These are phyloP conservation scores for Plebejus argus DNA, from an alignment of 2,888 invertebrate genomes.

Conservation along the genomic window DNA sequence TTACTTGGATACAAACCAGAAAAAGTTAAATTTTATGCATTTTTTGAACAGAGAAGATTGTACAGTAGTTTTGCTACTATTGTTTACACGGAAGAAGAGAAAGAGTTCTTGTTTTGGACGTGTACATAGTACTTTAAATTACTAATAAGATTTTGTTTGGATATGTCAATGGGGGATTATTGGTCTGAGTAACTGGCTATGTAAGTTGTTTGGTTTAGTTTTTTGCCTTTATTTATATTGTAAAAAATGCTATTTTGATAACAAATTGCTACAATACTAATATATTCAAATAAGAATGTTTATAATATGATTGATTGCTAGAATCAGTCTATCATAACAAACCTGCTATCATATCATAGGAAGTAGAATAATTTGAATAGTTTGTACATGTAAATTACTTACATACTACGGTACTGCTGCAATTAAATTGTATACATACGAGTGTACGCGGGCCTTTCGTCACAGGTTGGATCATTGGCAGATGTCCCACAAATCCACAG, in stretches of 20 bases:
- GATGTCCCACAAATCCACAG: constrained; percentile 75
- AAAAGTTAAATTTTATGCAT: not conserved
- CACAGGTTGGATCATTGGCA: constrained; percentile 75
- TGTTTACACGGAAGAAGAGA: not conserved
- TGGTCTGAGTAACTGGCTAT: no score
- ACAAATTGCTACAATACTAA: not conserved
- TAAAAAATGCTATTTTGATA: not conserved
- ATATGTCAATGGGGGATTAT: not conserved
- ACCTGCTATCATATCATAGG: not conserved
- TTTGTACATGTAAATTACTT: constrained; percentile 43
- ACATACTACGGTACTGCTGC: constrained; percentile 55
- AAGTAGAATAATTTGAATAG: constrained; percentile 32
- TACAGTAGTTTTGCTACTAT: no score
- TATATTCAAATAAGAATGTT: not conserved
- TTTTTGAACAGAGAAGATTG: not conserved
- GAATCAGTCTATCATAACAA: not conserved
- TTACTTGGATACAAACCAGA: no score
- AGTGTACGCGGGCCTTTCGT: constrained; percentile 63
- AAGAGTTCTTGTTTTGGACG: not conserved
- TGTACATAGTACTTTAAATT: no score
- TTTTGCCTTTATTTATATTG: not conserved
- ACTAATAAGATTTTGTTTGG: not conserved
- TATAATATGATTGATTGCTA: not conserved
- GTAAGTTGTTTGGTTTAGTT: not conserved
- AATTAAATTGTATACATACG: constrained; percentile 68